phyloP scores from a whole-genome alignment of 2,797 vertebrate genomes.

The Sebastes kiyomatsui region DNA sequence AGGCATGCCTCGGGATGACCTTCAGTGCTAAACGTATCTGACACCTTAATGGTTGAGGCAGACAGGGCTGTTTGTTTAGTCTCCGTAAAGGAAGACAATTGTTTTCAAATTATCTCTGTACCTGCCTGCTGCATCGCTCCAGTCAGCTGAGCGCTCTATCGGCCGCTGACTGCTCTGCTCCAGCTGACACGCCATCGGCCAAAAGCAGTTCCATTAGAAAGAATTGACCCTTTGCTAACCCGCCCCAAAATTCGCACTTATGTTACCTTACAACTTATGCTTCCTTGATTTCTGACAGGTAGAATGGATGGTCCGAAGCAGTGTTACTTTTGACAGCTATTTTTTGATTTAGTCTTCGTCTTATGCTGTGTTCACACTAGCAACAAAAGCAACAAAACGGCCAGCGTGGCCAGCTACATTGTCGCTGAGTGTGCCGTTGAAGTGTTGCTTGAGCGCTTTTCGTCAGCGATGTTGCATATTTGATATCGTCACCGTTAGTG shows the following conservation, averaged over 20 bases:
- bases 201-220: neutral
- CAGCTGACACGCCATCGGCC: neutral
- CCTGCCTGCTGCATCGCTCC: slow-evolving; percentile 25
- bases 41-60: slow-evolving; percentile 41
- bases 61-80: slow-evolving; percentile 41
- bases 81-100: slow-evolving; percentile 24
- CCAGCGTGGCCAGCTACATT: too few relatives aligned
- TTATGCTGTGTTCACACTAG: too few relatives aligned
- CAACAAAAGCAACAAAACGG: too few relatives aligned
- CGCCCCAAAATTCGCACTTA: neutral
- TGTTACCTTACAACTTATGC: too few relatives aligned
- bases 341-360: too few relatives aligned
- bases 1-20: slow-evolving; percentile 28
- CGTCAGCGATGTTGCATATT: too few relatives aligned
- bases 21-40: slow-evolving; percentile 44
- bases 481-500: too few relatives aligned
- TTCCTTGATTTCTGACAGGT: too few relatives aligned
- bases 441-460: too few relatives aligned
- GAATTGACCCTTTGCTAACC: neutral
- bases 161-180: neutral
- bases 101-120: slow-evolving; percentile 33
- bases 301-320: neutral
- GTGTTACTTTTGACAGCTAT: too few relatives aligned
- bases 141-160: slow-evolving; percentile 16
- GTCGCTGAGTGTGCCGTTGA: too few relatives aligned